Evolutionary conservation across 37 sponge, comb jelly and placozoan species (phyloP).

Genomic region (Hexactinellida sp.): DNA sequence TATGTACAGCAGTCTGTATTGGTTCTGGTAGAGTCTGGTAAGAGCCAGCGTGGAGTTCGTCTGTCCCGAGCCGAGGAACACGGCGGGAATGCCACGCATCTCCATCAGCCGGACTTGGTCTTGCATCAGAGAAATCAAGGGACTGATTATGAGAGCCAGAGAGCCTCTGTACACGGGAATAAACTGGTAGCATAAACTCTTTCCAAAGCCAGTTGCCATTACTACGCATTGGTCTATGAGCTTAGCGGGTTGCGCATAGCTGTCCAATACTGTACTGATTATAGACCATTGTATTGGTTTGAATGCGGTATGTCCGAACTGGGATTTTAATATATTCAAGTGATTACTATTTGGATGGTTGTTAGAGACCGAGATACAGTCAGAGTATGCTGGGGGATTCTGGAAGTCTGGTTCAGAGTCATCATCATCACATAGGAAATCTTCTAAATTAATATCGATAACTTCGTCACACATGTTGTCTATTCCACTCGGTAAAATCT

Average conservation of each 20-base stretch:
- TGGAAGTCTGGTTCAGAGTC: no score
- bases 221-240: background rate
- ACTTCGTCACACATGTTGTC: no score
- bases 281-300: background rate
- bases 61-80: background rate
- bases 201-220: conserved; percentile 5
- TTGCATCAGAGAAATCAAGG: conserved; percentile 41
- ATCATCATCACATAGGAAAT: no score
- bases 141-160: conserved; percentile 31
- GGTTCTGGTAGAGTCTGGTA: background rate
- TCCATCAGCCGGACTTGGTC: conserved; percentile 23
- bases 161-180: background rate
- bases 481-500: no score
- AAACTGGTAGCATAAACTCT: conserved; percentile 2
- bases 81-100: background rate
- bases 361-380: no score
- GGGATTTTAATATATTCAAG: background rate
- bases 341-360: background rate
- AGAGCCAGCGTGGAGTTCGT: background rate
- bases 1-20: background rate
- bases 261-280: background rate
- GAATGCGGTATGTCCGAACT: background rate
- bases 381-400: no score
- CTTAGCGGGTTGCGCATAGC: background rate
- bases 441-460: no score